Evolutionary conservation across 1,140 invertebrate species (phyloP).

Genomic region (Diorhabda elongata): DNA sequence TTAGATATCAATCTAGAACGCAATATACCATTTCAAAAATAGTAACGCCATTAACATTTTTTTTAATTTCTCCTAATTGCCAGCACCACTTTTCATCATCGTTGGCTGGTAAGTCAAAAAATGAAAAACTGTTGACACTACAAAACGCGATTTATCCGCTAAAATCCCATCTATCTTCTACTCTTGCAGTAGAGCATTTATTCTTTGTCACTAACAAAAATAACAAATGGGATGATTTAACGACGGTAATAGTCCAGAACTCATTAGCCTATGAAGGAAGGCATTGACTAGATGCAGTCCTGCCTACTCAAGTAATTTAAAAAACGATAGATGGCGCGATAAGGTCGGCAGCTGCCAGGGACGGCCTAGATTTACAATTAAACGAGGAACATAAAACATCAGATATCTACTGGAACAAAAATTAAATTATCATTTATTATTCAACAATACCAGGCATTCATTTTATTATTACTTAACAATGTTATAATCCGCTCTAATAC

Average conservation of each 20-base stretch:
- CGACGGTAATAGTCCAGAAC: slow-evolving; percentile 40
- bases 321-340: slow-evolving; percentile 39
- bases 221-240: slow-evolving; percentile 43
- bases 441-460: too few relatives aligned
- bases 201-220: slow-evolving; percentile 40
- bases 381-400: too few relatives aligned
- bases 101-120: not conserved
- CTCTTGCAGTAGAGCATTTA: slow-evolving; percentile 31
- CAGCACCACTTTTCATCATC: not conserved
- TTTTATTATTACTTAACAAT: too few relatives aligned
- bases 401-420: too few relatives aligned
- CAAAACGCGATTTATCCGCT: not conserved
- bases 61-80: not conserved
- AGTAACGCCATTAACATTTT: not conserved
- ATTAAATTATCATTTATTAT: too few relatives aligned
- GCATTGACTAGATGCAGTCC: slow-evolving; percentile 34
- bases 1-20: too few relatives aligned
- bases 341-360: slow-evolving; percentile 32
- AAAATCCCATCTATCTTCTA: slow-evolving; percentile 1
- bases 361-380: slow-evolving; percentile 22
- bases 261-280: slow-evolving; percentile 44
- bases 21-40: not conserved
- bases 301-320: slow-evolving; percentile 43
- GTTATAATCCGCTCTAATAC: too few relatives aligned
- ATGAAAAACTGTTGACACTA: slow-evolving; percentile 2